phyloP scores from a whole-genome alignment of 2,113 vertebrate species.

The Electrona antarctica region DNA sequence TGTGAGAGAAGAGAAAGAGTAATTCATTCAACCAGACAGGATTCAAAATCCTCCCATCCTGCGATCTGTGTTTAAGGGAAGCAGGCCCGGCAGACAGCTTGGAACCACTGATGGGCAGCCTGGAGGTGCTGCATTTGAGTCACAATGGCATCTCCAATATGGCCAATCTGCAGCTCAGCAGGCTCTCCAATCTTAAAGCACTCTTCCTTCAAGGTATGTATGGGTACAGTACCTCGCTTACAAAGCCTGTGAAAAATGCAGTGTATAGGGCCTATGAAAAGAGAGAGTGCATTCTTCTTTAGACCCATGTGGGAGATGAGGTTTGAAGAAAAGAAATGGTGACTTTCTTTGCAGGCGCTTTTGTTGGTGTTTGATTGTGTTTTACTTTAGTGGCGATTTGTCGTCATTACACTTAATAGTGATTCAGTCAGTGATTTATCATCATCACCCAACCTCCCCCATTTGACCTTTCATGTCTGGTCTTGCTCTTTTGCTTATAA shows the following conservation, averaged over 20 bases:
- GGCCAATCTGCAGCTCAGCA: conserved; percentile 85
- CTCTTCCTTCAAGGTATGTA: conserved; percentile 86
- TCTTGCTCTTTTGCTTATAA: conserved; percentile 31
- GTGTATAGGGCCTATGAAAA: conserved; percentile 64
- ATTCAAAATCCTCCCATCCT: conserved; percentile 42
- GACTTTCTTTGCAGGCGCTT: conserved; percentile 62
- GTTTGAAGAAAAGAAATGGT: conserved; percentile 55
- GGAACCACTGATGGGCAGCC: conserved; percentile 85
- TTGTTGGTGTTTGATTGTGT: conserved; percentile 61
- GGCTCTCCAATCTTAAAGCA: conserved; percentile 86
- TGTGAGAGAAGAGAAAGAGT: conserved; percentile 33
- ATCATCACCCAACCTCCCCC: conserved; percentile 18
- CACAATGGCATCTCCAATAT: conserved; percentile 89
- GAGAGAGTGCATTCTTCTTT: conserved; percentile 47
- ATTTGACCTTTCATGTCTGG: conserved; percentile 29
- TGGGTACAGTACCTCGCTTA: conserved; percentile 30
- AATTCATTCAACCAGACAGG: conserved; percentile 50
- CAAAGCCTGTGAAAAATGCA: conserved; percentile 35
- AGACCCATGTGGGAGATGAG: conserved; percentile 64
- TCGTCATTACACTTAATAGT: not conserved
- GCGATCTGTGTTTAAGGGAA: conserved; percentile 73
- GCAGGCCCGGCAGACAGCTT: conserved; percentile 69
- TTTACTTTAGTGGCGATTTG: conserved; percentile 57
- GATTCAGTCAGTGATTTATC: no score
- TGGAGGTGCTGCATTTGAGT: conserved; percentile 89